Conservation (phyloP, 2,113 vertebrate genomes). For the Tamias sibiricus region DNA sequence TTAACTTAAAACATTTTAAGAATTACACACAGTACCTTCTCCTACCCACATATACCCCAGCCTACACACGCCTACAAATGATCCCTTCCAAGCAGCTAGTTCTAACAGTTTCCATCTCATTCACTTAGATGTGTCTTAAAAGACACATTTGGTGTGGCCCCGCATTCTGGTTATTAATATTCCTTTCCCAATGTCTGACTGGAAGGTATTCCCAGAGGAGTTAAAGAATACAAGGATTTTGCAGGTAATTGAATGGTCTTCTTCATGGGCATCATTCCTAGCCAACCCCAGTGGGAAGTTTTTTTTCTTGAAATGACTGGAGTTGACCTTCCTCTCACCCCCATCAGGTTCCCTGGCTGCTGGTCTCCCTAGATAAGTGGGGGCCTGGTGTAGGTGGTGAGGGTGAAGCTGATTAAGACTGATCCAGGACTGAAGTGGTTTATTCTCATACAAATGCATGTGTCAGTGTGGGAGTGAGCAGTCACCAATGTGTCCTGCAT, state of each 20-base stretch:
- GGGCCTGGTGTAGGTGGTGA: not conserved
- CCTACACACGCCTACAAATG: not conserved
- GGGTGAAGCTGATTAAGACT: not conserved
- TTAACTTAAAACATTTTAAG: not conserved
- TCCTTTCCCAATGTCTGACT: not conserved
- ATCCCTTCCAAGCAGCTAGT: not conserved
- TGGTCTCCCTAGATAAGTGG: not conserved
- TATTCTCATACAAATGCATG: fast-evolving
- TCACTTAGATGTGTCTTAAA: not conserved
- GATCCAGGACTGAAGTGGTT: not conserved
- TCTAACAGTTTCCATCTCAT: not conserved
- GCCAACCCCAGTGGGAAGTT: not conserved
- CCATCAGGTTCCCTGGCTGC: not conserved
- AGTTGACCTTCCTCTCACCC: not conserved
- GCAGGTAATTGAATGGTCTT: not conserved
- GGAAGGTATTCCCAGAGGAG: not conserved
- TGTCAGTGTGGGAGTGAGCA: not conserved
- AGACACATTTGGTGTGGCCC: not conserved
- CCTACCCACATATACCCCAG: not conserved
- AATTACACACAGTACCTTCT: not conserved
- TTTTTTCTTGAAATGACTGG: constrained; percentile 8
- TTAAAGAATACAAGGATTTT: not conserved
- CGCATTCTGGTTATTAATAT: not conserved
- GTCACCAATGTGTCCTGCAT: not conserved
- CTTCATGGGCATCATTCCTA: not conserved